Evolutionary conservation across 2,797 vertebrate species (phyloP), one percentile per base, ranked within the genome.

Genomic region (Nannoperca australis): DNA sequence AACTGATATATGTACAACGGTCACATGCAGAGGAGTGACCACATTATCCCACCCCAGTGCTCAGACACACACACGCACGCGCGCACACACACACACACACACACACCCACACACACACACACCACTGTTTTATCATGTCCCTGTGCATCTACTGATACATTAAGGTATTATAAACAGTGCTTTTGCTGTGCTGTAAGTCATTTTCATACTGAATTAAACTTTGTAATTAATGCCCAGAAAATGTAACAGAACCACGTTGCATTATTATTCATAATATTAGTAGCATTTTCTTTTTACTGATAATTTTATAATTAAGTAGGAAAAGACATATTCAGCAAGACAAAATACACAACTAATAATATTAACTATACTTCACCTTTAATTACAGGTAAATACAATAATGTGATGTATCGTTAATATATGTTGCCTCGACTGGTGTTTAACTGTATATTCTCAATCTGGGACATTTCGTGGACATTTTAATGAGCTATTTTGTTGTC

Each of bases 1-100:
- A 77, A 71, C 54, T 77, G 36, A 70, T 78, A 56, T 49, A 85
- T 44, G 63, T 62, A 17, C 15, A 70, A 44, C 17, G 0, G 63
- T 79, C 75, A 83, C 73, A 82, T 65, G 65, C 47, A 78, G 73
- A 77, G 51, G 51, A 67, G 72, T 61, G 70, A 73, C 61, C 50
- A 59, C 53, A 78, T 47, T 47, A 76, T 59, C 32, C 7, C 18
- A 42, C 27, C 50, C 15, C 32, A 60, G 2, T 47, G 32, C 10
- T 3, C 27, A 34, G 5, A 55, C 40, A 64, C 22, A 51, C 17
- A 14, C 24, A 59, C 60, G 66, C n/a, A 54, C 32, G 49, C 60
- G 64, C 61, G 24, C 62, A 38, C 32, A 27, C 62, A 32, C n/a
- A 51, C 22, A 30, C 50, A 45, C 38, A 45, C 40, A 22, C 20